phyloP scores from a whole-genome alignment of 1,140 invertebrate species.

The Copidosoma floridanum region DNA sequence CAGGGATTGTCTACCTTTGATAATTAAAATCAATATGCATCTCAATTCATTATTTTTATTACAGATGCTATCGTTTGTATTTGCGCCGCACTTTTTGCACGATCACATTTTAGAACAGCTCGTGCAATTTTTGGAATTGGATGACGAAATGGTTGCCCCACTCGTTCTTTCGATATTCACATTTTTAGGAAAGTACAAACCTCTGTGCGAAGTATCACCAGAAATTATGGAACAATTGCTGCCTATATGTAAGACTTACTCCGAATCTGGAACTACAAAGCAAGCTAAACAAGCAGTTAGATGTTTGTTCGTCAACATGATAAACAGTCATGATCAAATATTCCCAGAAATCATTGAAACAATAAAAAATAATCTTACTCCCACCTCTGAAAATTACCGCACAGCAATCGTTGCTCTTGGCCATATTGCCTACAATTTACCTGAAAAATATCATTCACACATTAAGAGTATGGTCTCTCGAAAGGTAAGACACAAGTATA shows the following conservation, averaged over 20 bases:
- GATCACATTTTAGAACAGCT: conserved; percentile 79
- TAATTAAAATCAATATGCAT: conserved; percentile 3
- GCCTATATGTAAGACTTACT: conserved; percentile 83
- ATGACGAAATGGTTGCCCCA: conserved; percentile 81
- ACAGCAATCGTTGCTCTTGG: conserved; percentile 92
- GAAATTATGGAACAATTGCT: conserved; percentile 72
- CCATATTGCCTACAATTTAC: conserved; percentile 89
- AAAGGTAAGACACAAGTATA: conserved; percentile 61
- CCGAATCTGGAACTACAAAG: conserved; percentile 85
- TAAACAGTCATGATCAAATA: conserved; percentile 74
- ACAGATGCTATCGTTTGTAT: conserved; percentile 82
- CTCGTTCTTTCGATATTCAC: conserved; percentile 80
- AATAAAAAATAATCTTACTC: conserved; percentile 72
- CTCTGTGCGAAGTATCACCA: conserved; percentile 72
- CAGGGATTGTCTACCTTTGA: no score
- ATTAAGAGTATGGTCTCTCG: conserved; percentile 94
- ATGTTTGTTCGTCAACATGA: conserved; percentile 86
- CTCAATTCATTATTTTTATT: conserved; percentile 21
- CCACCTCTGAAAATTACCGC: conserved; percentile 81
- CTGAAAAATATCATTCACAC: conserved; percentile 81
- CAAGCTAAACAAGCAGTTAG: conserved; percentile 95
- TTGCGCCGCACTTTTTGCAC: conserved; percentile 88
- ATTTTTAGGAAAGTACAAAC: conserved; percentile 84
- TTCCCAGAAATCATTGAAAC: conserved; percentile 86
- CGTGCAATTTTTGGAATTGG: conserved; percentile 73